Evolutionary conservation across 1,140 invertebrate genomes (phyloP), one percentile per base, ranked within the genome.

Genomic region (Acromyrmex echinatior): DNA sequence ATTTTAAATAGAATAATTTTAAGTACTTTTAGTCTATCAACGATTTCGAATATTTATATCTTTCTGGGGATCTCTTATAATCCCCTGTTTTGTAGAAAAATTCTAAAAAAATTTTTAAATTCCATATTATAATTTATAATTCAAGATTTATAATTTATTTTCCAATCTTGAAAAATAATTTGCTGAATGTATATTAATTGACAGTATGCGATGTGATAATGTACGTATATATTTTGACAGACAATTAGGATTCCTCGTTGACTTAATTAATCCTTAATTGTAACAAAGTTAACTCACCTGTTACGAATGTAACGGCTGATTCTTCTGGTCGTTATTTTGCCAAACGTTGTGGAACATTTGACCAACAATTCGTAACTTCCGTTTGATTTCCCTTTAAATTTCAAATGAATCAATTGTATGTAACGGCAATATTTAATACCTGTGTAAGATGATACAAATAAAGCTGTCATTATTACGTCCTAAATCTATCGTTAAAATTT

Each of bases 181-280:
- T 65, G 25, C 6, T 31, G n/a, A 28, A 39, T 25, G 14, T 58
- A 18, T 35, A 51, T 71, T 71, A 81, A 10, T 14, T 71, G 6
- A 10, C 10, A 58, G 14, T 49, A 60, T 18, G 12, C 3, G 10
- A 60, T 60, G 21, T 73, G 51, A 58, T 63, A 73, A 58, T 49
- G 12, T 9, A 60, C 58, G 12, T 71, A n/a, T 16, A 71, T 58
- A 49, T 82, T 82, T 82, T 35, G 68, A 25, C 53, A 60, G 25
- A 82, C 35, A 74, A 87, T 74, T 76, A 60, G 31, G 53, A 14
- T 71, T 53, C 14, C 58, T 70, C 56, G 31, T 77, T 87, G 35
- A 71, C 45, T 63, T 88, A 88, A 86, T 74, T 88, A 87, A 65
- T 78, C 60, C 65, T 51, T 90, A 90, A 91, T 90, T 91, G 63